Evolutionary conservation across 2,113 vertebrate species (phyloP).

Genomic region (Gasterosteus nipponicus): DNA sequence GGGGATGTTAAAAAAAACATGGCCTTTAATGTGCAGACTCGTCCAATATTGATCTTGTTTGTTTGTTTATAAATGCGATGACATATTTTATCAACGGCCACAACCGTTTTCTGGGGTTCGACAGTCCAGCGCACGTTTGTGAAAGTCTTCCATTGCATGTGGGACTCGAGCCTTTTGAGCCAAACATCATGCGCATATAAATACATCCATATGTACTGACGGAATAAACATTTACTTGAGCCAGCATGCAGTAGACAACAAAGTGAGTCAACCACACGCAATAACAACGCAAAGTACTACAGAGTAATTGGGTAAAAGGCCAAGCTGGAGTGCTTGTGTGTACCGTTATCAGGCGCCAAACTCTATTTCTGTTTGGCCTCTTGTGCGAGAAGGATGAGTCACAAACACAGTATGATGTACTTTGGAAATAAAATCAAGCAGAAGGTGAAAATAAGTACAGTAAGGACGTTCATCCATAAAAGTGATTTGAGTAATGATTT

Average conservation of each 20-base stretch:
- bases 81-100: neutral
- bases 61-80: neutral
- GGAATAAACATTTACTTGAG: conserved; percentile 14
- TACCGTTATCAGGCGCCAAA: conserved; percentile 46
- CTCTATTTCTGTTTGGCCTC: conserved; percentile 53
- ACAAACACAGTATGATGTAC: neutral
- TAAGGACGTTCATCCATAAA: neutral
- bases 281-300: neutral
- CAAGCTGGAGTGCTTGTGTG: conserved; percentile 44
- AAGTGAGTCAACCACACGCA: neutral
- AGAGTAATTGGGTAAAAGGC: conserved; percentile 50
- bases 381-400: neutral
- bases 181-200: conserved; percentile 3
- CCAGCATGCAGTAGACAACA: neutral
- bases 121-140: neutral
- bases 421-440: neutral
- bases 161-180: conserved; percentile 2
- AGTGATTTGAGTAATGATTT: neutral
- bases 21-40: neutral
- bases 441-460: neutral
- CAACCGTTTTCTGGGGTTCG: neutral
- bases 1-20: neutral
- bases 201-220: neutral
- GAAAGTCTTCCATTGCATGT: neutral
- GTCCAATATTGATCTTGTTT: neutral